Evolutionary conservation across 2,888 invertebrate genomes (phyloP), one percentile per base, ranked within the genome.

Genomic region (Branchinecta sandiegonensis): DNA sequence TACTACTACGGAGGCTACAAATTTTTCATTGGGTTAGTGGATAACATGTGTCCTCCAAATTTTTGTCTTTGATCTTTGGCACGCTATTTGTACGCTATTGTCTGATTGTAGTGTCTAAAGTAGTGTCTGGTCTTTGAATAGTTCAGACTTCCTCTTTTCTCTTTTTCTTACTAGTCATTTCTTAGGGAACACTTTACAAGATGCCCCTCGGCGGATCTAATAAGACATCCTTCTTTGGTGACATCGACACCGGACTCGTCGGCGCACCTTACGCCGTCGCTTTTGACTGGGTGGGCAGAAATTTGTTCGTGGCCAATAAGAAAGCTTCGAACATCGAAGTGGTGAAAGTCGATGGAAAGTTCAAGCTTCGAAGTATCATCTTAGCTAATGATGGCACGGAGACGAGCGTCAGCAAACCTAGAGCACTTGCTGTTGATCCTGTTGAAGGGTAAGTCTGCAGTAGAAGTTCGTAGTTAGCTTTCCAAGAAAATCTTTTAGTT

Each of bases 281-380:
- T 0, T 90, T 95, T 75, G 97, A 99, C 77, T 97, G 97, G 96
- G 82, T 96, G 37, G 95, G 96, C 6, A 82, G 94, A 68, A 99
- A 97, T 79, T 78, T 99, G 48, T 96, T 89, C 77, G 87, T 96
- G 77, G 94, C 92, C 46, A 96, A 95, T 75, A 84, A 88, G 50
- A 82, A 86, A 4, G 90, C 93, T 1, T 90, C 92, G 68, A 94
- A 93, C 72, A 89, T 97, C 71, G 94, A 95, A 79, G 85, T 92
- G 1, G 83, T 94, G 0, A 84, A 88, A 72, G 85, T 91, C 1
- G 92, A 93, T 75, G 90, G 92, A 0, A 89, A 91, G 76, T 82
- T 84, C 1, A 87, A 89, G 75, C 90, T 89, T 77, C 82, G 95
- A 64, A 84, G 89, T 12, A 86, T 95, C 47, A 84, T 99, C 46